A percentile compares a stretch with the other conserved stretches of the same genome.
phyloP scores from a whole-genome alignment of 1,140 invertebrate genomes.

The Orchesella cincta region DNA sequence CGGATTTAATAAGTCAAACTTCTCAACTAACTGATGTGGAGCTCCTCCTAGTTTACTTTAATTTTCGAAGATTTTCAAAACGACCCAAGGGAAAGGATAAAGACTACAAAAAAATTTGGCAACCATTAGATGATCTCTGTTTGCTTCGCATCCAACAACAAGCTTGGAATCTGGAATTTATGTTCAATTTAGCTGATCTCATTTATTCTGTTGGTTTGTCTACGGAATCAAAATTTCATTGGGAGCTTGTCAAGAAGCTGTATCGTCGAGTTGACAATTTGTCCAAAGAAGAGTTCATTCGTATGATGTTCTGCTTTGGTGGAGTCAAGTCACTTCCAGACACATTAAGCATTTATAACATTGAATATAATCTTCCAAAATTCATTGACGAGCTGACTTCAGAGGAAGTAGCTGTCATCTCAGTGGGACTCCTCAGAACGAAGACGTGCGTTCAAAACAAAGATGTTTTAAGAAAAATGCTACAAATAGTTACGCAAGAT shows the following conservation, averaged over 20 bases:
- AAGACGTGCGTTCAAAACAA: not conserved
- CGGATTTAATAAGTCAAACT: not conserved
- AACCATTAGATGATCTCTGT: slow-evolving; percentile 1
- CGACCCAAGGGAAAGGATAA: slow-evolving; percentile 6
- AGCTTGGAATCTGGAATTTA: slow-evolving; percentile 8
- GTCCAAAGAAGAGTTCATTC: slow-evolving; percentile 19
- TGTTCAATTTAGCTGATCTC: slow-evolving; percentile 22
- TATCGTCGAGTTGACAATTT: slow-evolving; percentile 16
- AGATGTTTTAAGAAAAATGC: not conserved
- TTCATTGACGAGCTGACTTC: slow-evolving; percentile 17
- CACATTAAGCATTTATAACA: slow-evolving; percentile 5
- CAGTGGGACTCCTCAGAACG: slow-evolving; percentile 17
- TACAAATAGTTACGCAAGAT: not conserved
- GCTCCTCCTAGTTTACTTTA: not conserved
- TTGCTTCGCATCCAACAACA: not conserved
- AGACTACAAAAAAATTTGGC: slow-evolving; percentile 12
- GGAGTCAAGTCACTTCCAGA: slow-evolving; percentile 12
- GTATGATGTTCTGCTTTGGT: slow-evolving; percentile 22
- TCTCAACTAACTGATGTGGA: slow-evolving; percentile 3
- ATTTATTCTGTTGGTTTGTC: slow-evolving; percentile 3
- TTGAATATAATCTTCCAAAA: slow-evolving; percentile 25
- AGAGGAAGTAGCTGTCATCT: slow-evolving; percentile 13
- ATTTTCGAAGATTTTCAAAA: not conserved
- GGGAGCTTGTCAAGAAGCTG: slow-evolving; percentile 5
- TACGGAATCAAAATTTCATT: slow-evolving; percentile 20